A percentile compares a stretch with the other conserved stretches of the same genome.
These are phyloP conservation scores for Chelonus insularis DNA, from an alignment of 1,140 invertebrate genomes.

Conservation along the genomic window DNA sequence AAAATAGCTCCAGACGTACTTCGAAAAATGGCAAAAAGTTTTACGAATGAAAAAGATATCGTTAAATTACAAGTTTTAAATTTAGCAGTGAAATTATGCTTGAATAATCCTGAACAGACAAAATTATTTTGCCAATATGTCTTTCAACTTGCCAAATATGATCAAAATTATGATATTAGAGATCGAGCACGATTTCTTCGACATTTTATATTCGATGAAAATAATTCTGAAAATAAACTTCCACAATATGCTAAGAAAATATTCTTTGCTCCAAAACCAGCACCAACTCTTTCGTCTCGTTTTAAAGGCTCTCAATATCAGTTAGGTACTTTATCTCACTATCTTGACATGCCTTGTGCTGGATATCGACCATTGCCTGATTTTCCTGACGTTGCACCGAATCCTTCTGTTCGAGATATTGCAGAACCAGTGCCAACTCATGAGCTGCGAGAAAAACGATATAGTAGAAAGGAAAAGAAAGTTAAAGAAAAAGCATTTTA, in stretches of 20 bases:
- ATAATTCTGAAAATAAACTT: conserved; percentile 58
- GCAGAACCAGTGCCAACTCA: conserved; percentile 56
- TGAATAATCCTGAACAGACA: conserved; percentile 88
- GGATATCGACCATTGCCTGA: conserved; percentile 89
- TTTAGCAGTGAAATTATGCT: conserved; percentile 89
- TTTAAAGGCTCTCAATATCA: conserved; percentile 77
- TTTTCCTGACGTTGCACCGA: conserved; percentile 79
- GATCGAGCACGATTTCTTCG: conserved; percentile 88
- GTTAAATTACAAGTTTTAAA: conserved; percentile 97
- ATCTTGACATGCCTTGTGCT: conserved; percentile 80
- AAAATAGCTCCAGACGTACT: conserved; percentile 90
- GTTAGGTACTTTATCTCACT: conserved; percentile 93
- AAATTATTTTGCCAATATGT: conserved; percentile 90
- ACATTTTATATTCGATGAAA: conserved; percentile 73
- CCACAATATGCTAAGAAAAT: conserved; percentile 78
- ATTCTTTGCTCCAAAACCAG: conserved; percentile 90
- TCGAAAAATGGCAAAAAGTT: conserved; percentile 91
- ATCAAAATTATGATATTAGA: conserved; percentile 96
- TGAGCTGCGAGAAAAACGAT: conserved; percentile 33
- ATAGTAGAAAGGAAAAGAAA: conserved; percentile 48
- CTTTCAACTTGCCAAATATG: conserved; percentile 95
- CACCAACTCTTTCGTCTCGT: conserved; percentile 76
- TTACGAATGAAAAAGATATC: conserved; percentile 90
- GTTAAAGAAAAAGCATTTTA: conserved; percentile 49
- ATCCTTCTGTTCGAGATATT: conserved; percentile 78